Percentiles rank a stretch among this genome's conserved stretches.
Evolutionary conservation across 64 coral and sea anemone species (phyloP).

Genomic region (Orbicella faveolata): DNA sequence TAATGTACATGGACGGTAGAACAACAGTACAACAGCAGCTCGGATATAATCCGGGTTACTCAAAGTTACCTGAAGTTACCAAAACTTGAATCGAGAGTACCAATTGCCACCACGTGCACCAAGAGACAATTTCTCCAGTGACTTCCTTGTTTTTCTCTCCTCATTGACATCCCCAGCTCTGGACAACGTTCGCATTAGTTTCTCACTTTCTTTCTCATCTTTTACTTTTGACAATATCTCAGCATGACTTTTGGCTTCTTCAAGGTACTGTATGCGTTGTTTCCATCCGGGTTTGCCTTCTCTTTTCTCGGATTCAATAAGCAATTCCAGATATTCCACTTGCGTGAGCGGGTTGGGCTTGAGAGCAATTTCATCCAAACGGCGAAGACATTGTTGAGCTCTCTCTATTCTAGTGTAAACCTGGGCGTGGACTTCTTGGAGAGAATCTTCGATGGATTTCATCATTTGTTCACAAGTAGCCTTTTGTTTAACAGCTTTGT

Average conservation of each 20-base stretch:
- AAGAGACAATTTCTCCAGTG: neutral
- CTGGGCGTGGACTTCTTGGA: neutral
- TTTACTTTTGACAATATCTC: neutral
- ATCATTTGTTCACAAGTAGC: neutral
- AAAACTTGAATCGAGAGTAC: neutral
- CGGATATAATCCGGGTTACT: no score
- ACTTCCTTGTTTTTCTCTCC: no score
- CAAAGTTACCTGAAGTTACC: neutral
- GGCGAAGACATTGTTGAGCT: neutral
- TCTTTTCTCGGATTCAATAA: slow-evolving; percentile 27
- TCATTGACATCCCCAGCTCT: neutral
- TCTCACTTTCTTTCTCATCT: neutral
- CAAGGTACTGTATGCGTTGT: neutral
- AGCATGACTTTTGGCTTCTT: slow-evolving; percentile 25
- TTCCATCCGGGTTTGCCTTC: neutral
- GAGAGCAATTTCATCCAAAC: slow-evolving; percentile 40
- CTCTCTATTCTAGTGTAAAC: neutral
- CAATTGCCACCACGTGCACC: neutral
- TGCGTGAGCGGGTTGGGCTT: slow-evolving; percentile 20
- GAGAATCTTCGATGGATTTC: neutral
- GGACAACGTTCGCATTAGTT: neutral
- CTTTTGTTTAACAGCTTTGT: neutral
- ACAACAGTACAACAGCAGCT: no score
- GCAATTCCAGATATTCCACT: slow-evolving; percentile 1
- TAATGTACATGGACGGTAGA: no score